Base-by-base conservation (phyloP, 2,888 invertebrate species). In the Drosophila kanekoi region DNA sequence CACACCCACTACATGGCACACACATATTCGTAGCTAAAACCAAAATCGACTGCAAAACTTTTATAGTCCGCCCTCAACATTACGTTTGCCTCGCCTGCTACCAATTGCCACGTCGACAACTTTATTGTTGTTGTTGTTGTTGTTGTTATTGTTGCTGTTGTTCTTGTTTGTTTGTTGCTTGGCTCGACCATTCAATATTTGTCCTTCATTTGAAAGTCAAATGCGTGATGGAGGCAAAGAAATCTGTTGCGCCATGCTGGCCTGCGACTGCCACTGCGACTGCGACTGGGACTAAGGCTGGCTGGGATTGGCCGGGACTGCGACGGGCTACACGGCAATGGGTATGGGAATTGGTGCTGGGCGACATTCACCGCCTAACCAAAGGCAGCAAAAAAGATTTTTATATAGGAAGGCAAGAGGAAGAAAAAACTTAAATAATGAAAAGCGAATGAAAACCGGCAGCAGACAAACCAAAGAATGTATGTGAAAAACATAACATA, bases 171-270 rank as follows among this genome's bases (percentile, higher is more conserved):
- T 71, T 72, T 78, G 77, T 77, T 64, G 63, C 73, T 69, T 72
- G 48, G 70, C 65, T 78, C 78, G 69, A 59, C 78, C 82, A 68
- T 79, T 74, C 77, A 87, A 87, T 85, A 87, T 88, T 84, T 89
- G 89, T 86, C 89, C 87, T 88, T 88, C 87, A 87, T 79, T 86
- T 89, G 86, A 89, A 88, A 88, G 87, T 89, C 87, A 87, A 88
- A 88, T 87, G 75, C 74, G 84, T 88, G 52, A 75, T 79, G 84
- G 87, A 77, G 75, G 85, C 77, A 64, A 70, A 79, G 81, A 83
- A 83, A 83, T 84, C 87, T 83, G 83, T 86, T 86, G 87, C 83
- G 81, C 81, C 68, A 80, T 47, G 63, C 52, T 16, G 58, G 61
- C 60, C 62, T 70, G 52, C 48, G 49, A 59, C 72, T 60, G 64